Evolutionary conservation across 1,140 invertebrate species (phyloP).

Genomic region (Dendrolimus kikuchii): DNA sequence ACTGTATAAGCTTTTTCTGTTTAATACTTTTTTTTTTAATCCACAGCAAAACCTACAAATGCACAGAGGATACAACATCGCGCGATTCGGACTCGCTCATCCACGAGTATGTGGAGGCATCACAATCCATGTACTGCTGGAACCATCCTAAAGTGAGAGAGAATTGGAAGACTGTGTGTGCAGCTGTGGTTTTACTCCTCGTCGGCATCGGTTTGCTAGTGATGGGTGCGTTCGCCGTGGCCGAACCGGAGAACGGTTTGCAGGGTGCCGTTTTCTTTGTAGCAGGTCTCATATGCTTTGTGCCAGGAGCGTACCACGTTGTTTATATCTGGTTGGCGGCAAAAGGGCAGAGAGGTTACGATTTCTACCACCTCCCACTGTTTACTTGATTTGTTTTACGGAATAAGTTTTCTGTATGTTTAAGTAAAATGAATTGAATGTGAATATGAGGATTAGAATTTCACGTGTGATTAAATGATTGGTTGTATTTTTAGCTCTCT

Average conservation of each 20-base stretch:
- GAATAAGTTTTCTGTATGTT: constrained; percentile 9
- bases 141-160: constrained; percentile 87
- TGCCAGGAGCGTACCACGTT: constrained; percentile 86
- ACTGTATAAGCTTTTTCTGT: background rate
- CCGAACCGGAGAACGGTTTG: constrained; percentile 79
- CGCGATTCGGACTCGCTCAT: constrained; percentile 87
- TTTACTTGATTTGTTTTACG: constrained; percentile 77
- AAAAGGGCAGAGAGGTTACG: constrained; percentile 84
- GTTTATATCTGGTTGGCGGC: constrained; percentile 88
- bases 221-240: constrained; percentile 81
- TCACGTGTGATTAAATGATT: background rate
- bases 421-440: constrained; percentile 24
- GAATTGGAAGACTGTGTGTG: constrained; percentile 89
- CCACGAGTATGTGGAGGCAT: constrained; percentile 79
- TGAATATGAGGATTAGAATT: constrained; percentile 3
- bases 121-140: constrained; percentile 80
- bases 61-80: constrained; percentile 79
- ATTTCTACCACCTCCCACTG: constrained; percentile 86
- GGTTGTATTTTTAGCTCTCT: constrained; percentile 5
- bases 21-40: constrained; percentile 12
- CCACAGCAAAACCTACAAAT: constrained; percentile 77
- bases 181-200: constrained; percentile 81
- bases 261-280: constrained; percentile 87
- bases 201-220: constrained; percentile 83
- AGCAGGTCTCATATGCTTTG: constrained; percentile 86